phyloP scores from a whole-genome alignment of 2,797 vertebrate species.

The Falco cherrug region DNA sequence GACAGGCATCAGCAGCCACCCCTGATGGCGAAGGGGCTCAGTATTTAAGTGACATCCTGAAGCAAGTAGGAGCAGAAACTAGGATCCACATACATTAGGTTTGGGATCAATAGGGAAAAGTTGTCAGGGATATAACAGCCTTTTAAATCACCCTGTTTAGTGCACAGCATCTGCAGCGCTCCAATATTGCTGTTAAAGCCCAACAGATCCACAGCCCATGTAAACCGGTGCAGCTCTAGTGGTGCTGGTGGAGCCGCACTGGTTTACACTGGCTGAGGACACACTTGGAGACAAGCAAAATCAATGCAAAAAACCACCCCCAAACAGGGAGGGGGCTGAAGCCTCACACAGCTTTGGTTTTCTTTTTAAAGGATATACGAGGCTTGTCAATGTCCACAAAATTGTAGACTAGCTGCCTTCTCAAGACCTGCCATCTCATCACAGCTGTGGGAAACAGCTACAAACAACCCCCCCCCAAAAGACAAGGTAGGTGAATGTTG shows the following conservation, averaged over 20 bases:
- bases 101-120: background rate
- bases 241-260: background rate
- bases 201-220: rapidly evolving
- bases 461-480: background rate
- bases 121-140: background rate
- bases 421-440: background rate
- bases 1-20: rapidly evolving
- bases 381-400: background rate
- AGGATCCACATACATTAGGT: rapidly evolving
- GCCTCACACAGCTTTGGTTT: background rate
- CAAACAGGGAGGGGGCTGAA: background rate
- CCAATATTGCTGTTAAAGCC: background rate
- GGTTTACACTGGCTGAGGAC: background rate
- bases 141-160: background rate
- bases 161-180: background rate
- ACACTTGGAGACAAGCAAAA: background rate
- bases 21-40: rapidly evolving
- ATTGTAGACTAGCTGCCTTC: background rate
- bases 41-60: background rate
- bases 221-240: background rate
- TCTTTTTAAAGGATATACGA: background rate
- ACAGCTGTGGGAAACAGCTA: background rate
- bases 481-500: background rate
- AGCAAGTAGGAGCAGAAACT: background rate
- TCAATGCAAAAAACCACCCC: no score